Percentiles rank a stretch among this genome's conserved stretches.
phyloP scores from a whole-genome alignment of 2,113 vertebrate species.

The Lynx canadensis region DNA sequence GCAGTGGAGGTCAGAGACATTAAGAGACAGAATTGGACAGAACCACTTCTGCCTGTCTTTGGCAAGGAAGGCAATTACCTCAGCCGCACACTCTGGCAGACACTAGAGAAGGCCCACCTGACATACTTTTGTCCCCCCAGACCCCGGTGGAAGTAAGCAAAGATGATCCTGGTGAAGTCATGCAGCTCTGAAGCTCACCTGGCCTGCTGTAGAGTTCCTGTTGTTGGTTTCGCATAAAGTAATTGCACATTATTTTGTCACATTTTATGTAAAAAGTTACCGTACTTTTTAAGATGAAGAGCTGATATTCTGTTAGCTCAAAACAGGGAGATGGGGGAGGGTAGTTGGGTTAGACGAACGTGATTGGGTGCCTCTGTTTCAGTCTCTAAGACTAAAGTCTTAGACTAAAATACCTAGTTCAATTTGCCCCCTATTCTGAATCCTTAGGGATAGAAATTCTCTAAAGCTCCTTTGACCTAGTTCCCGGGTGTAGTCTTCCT shows the following conservation, averaged over 20 bases:
- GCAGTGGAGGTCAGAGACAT: neutral
- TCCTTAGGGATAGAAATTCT: neutral
- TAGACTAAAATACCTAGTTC: neutral
- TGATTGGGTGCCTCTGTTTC: neutral
- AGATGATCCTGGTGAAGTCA: slow-evolving; percentile 79
- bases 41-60: neutral
- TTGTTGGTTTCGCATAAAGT: slow-evolving; percentile 73
- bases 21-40: neutral
- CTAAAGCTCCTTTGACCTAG: neutral
- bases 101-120: neutral
- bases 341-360: neutral
- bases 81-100: neutral
- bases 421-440: neutral
- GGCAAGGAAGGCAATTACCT: neutral
- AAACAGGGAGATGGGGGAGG: neutral
- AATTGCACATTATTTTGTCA: slow-evolving; percentile 71
- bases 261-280: slow-evolving; percentile 64
- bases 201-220: slow-evolving; percentile 48
- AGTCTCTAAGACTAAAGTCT: neutral
- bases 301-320: neutral
- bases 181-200: slow-evolving; percentile 72
- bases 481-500: neutral
- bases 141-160: slow-evolving; percentile 68
- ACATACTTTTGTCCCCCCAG: slow-evolving; percentile 26
- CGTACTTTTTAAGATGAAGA: slow-evolving; percentile 29